Evolutionary conservation across 2,113 vertebrate species (phyloP).

Genomic region (Piprites chloris): DNA sequence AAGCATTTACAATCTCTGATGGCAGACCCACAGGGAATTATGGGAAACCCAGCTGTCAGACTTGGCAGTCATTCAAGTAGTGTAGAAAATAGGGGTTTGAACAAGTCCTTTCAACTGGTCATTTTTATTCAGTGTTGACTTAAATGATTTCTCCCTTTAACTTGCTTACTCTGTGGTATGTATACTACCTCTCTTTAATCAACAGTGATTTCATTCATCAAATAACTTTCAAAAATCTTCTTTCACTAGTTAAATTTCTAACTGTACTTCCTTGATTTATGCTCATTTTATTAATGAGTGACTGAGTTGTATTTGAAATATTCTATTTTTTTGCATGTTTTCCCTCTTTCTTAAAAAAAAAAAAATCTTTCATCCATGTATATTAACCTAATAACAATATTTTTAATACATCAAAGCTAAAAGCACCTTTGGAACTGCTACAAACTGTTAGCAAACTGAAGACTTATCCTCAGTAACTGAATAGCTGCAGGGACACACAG

Average conservation of each 20-base stretch:
- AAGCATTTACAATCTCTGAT: slow-evolving; percentile 57
- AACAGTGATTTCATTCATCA: not conserved
- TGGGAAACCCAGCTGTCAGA: slow-evolving; percentile 67
- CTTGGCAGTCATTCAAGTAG: slow-evolving; percentile 62
- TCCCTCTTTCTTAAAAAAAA: not conserved
- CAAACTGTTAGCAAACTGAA: not conserved
- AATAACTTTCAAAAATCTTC: not conserved
- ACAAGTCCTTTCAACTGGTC: not conserved
- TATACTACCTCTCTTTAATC: not conserved
- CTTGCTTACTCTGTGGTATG: not conserved
- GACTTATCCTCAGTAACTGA: not conserved
- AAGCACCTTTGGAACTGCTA: not conserved
- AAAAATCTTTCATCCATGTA: not conserved
- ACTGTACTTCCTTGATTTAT: not conserved
- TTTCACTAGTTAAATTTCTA: not conserved
- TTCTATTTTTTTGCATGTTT: not conserved
- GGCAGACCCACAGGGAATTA: slow-evolving; percentile 46
- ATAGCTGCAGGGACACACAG: not conserved
- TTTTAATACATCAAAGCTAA: not conserved
- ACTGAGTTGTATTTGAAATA: not conserved
- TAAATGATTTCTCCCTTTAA: not conserved
- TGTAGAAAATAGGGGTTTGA: not conserved
- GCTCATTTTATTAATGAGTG: not conserved
- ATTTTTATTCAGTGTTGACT: slow-evolving; percentile 5
- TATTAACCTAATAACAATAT: not conserved